Base-by-base conservation (phyloP, 37 sponge, comb jelly and placozoan genomes). In the Lycopodina hypogea region DNA sequence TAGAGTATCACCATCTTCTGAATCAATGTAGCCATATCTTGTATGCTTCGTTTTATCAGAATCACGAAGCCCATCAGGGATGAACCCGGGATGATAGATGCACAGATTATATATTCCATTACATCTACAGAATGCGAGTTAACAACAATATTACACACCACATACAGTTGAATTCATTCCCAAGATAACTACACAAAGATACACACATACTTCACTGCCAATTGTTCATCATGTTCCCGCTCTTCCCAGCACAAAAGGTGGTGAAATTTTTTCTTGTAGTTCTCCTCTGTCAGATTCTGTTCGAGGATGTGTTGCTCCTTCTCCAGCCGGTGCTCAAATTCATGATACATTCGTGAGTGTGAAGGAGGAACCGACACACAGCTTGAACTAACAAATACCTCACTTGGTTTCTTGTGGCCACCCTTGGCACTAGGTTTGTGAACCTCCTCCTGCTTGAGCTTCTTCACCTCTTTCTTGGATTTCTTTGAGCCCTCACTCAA, bases 201-300 rank as follows among this genome's bases (percentile, higher is more conserved):
- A 48, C 35, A 41, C 23, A 73, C 61, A 33, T 72, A 90, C 87
- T 74, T 77, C 18, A 78, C 36, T 35, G 56, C 59, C 12, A 91
- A 60, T 14, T 83, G 63, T 22, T 63, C 41, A 2, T 66, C 72
- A 56, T 87, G 87, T 52, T 86, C 88, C 48, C 76, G 48, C 52
- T 91, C 92, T 53, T 91, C 92, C 83, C 87, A 83, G 76, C 85
- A 87, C 14, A 91, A 56, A n/a, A 91, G 67, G 37, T 84, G 84
- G 56, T 92, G 92, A 51, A 92, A 87, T 37, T 72, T 87, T 29
- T 81, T 69, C 36, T 63, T 79, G 65, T 91, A 91, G 56, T 75
- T 91, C 1, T 68, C 69, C 45, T 17, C 0, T 40, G 84, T 83
- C 30, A 86, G 67, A 29, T 71, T 1, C 48, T 73, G 19, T 29